Evolutionary conservation across 1,140 invertebrate species (phyloP), one percentile per base, ranked within the genome.

Genomic region (Parapsyche elsis): DNA sequence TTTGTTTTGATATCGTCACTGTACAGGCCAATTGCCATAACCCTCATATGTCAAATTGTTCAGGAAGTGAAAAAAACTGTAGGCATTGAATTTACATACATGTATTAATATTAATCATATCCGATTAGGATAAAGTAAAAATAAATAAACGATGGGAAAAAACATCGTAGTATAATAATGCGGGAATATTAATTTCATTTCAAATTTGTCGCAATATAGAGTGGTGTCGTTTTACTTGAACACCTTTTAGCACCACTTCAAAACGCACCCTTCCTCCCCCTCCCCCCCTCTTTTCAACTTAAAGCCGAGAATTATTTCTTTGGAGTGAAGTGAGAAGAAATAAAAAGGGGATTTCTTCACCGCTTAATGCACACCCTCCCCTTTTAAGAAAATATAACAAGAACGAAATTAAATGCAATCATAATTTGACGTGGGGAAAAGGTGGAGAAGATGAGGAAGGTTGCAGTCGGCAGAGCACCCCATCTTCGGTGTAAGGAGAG

Each of bases 401-500:
- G 9, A 26, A 67, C 23, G 24, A 67, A 67, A 67, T 67, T 67
- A 67, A 67, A 67, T 30, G 24, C 64, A 67, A 67, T 30, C 21
- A 67, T 67, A 24, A 67, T 67, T 67, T 30, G 64, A 53, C 12
- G 10, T 53, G 10, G 49, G 16, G 16, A 14, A 16, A 16, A 16
- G 1, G 49, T 2, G 16, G 49, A 10, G 2, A 16, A 16, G 10
- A 12, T 1, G 16, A 53, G 12, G 16, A 16, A 10, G 49, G 49
- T 14, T 53, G 49, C 49, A 53, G 49, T 53, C 49, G 49, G 12
- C 49, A 16, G 49, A 53, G 30, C 49, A 53, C 12, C 10, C 49
- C 10, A 46, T 4, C 49, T 16, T 16, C 49, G 16, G 49, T 14
- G 49, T 14, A 53, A 53, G 16, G 49, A 53, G 23, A 26, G 30